Base-by-base conservation (phyloP, 1,140 invertebrate species). In the Megathymus violae region DNA sequence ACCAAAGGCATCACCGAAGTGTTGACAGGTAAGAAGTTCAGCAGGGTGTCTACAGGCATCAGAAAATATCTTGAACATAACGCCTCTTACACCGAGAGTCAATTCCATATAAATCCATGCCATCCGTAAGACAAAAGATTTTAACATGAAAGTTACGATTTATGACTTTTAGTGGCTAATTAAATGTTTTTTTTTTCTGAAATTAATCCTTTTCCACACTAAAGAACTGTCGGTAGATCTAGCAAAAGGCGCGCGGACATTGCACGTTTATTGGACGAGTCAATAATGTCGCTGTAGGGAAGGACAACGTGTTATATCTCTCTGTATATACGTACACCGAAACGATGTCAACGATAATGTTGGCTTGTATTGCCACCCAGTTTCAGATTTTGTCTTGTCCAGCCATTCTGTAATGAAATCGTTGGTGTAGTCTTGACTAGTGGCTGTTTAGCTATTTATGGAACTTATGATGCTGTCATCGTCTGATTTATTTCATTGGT, bases 231-330 rank as follows among this genome's bases (percentile, higher is more conserved):
- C 16, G 40, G n/a, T 41, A 17, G 40, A 64, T 62, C 79, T 64
- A 65, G 71, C 68, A 88, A 85, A 85, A 88, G 82, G 76, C 81
- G 71, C 72, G 67, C 81, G 80, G 72, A 64, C 76, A 77, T 80
- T 65, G 74, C 74, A 74, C 83, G 77, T 73, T 86, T 85, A 88
- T 88, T 84, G 85, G 79, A 85, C 76, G 74, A 88, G 82, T 88
- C 85, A 88, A 86, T 88, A 88, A 86, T 80, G 85, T 85, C 74
- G 58, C 41, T 27, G 71, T 64, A 74, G 60, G 67, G 66, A 67
- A 54, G 63, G 74, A 74, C 78, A 65, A 63, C 67, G 64, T 56
- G 46, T 48, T 48, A 76, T 71, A 75, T 74, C 73, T 77, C 69
- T 74, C 64, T 71, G 63, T 68, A 69, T 75, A 71, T 40, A 43